Base-by-base conservation (phyloP, 2,113 vertebrate species). In the Ochotona curzoniae region DNA sequence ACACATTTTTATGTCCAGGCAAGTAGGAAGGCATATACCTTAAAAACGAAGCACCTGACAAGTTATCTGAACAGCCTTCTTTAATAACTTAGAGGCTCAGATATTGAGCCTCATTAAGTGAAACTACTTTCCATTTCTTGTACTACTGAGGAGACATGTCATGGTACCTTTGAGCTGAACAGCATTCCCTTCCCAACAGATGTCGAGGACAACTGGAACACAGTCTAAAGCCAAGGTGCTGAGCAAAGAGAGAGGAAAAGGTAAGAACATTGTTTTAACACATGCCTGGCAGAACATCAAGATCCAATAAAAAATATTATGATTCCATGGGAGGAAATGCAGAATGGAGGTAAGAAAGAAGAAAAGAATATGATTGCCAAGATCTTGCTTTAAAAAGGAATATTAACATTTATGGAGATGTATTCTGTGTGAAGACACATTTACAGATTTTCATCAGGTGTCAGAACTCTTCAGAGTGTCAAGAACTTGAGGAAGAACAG, bases 41-140 rank as follows among this genome's bases (percentile, higher is more conserved):
- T 97, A 95, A 97, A 97, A 96, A 95, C 75, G 87, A 97, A 97
- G 80, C 97, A 95, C 95, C 95, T 98, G 97, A 97, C 97, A 97
- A 76, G 93, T 95, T 94, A 95, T 83, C 95, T 84, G 89, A 97
- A 95, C 91, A 97, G 94, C 54, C 14, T 95, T 97, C 93, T 94
- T 91, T 96, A 95, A 90, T 88, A 93, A 95, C 83, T 96, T 96
- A 98, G 93, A 93, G 96, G 89, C 96, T 98, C 97, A 86, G 78
- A 92, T 94, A 93, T 97, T 97, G 96, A 97, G 70, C 83, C 95
- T 98, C 96, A 97, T 97, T 98, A 97, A 97, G 90, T 96, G 97
- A 96, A 97, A 89, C 91, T 96, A 78, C 94, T 96, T 97, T 96
- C 35, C 61, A 83, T 94, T 95, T 74, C 78, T 96, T 93, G 57